Evolutionary conservation across 1,140 invertebrate genomes (phyloP).

Genomic region (Trachelipus rathkii): DNA sequence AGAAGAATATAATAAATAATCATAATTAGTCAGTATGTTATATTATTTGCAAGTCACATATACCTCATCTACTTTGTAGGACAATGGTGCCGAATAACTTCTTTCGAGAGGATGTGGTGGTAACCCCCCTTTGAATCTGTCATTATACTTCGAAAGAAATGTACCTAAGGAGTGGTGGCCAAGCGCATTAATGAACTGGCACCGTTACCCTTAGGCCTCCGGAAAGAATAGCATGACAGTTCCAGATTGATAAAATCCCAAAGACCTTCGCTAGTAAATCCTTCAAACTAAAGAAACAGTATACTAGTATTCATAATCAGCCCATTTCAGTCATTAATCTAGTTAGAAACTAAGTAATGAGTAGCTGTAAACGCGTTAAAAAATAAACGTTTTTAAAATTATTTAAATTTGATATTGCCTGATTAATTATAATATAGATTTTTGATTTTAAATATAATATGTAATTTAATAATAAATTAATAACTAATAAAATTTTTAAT

Average conservation of each 20-base stretch:
- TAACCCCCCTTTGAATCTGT: conserved; percentile 72
- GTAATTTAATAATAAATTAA: too few species aligned
- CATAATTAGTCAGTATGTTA: too few species aligned
- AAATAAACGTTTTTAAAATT: too few species aligned
- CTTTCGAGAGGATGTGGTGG: conserved; percentile 77
- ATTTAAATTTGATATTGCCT: too few species aligned
- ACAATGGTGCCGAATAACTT: conserved; percentile 63
- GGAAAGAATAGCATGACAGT: conserved; percentile 40
- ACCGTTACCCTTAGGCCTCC: conserved; percentile 64
- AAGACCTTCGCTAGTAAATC: conserved; percentile 44
- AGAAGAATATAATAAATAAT: too few species aligned
- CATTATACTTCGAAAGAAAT: conserved; percentile 79
- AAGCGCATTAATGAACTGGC: conserved; percentile 76
- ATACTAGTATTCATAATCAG: not conserved
- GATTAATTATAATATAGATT: too few species aligned
- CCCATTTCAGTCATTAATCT: not conserved
- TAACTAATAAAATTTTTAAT: too few species aligned
- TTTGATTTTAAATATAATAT: too few species aligned
- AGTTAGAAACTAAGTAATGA: not conserved
- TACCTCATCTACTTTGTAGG: conserved; percentile 54
- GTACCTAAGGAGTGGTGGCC: conserved; percentile 71
- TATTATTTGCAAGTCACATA: conserved; percentile 20
- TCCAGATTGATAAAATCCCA: too few species aligned
- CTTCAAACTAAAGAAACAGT: not conserved
- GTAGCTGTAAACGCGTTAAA: not conserved